Evolutionary conservation across 2,888 invertebrate genomes (phyloP).

Genomic region (Synergus itoensis): DNA sequence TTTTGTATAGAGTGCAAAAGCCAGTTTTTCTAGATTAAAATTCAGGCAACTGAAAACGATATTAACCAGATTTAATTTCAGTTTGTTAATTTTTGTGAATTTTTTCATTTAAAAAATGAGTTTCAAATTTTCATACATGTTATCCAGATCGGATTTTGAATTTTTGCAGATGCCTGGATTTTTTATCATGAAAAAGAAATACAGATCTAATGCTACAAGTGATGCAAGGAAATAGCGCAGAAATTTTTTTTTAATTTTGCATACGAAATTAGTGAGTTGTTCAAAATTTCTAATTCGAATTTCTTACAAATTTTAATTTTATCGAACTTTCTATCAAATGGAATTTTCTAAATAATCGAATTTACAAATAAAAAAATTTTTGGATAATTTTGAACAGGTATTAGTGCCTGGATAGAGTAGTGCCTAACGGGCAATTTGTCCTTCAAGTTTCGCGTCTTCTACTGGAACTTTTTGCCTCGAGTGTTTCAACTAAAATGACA

Average conservation of each 20-base stretch:
- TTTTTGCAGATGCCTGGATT: background rate
- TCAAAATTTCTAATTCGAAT: background rate
- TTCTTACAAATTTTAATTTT: background rate
- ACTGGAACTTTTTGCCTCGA: slow-evolving; percentile 52
- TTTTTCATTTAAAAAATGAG: background rate
- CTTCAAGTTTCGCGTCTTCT: slow-evolving; percentile 50
- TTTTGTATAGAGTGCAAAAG: slow-evolving; percentile 4
- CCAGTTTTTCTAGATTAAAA: background rate
- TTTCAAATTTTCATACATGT: background rate
- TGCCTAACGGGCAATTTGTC: slow-evolving; percentile 62
- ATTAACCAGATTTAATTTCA: background rate
- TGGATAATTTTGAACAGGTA: slow-evolving; percentile 60
- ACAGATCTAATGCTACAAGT: background rate
- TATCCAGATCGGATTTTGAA: background rate
- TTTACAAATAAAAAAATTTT: slow-evolving; percentile 57
- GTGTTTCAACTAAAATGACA: slow-evolving; percentile 25
- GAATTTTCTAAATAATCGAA: slow-evolving; percentile 26
- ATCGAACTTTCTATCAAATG: background rate
- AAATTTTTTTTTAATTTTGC: background rate
- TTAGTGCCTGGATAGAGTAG: slow-evolving; percentile 76
- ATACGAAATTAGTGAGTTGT: background rate
- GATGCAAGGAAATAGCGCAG: background rate
- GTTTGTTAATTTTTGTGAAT: background rate
- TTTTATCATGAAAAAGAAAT: background rate
- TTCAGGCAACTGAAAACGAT: slow-evolving; percentile 9